These are phyloP conservation scores for Tyrophagus putrescentiae DNA, from an alignment of 1,140 invertebrate genomes.

Conservation along the genomic window DNA sequence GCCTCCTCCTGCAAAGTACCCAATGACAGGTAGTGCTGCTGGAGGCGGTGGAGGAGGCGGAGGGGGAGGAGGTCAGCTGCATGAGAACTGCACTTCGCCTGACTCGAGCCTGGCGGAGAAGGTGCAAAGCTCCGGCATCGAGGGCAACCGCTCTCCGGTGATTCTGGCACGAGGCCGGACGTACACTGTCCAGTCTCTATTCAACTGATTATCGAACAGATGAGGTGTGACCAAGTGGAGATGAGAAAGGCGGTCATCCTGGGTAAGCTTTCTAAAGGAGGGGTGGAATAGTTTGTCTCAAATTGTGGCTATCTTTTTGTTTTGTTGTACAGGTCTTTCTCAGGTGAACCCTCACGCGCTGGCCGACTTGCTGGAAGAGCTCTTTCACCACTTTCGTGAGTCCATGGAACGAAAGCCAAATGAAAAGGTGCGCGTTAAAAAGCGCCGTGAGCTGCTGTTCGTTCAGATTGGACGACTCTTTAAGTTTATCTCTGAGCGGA, in stretches of 20 bases:
- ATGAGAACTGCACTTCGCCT: slow-evolving; percentile 63
- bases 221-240: slow-evolving; percentile 74
- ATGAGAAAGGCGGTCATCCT: slow-evolving; percentile 81
- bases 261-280: slow-evolving; percentile 31
- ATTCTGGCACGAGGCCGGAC: slow-evolving; percentile 33
- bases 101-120: slow-evolving; percentile 50
- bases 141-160: slow-evolving; percentile 32
- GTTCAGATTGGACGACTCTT: slow-evolving; percentile 76
- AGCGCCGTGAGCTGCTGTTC: slow-evolving; percentile 77
- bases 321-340: slow-evolving; percentile 51
- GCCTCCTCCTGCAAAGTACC: not conserved
- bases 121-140: not conserved
- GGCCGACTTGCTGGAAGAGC: slow-evolving; percentile 90
- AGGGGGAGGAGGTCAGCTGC: too few species aligned
- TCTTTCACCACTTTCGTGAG: slow-evolving; percentile 75
- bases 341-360: slow-evolving; percentile 49
- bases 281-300: not conserved
- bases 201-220: slow-evolving; percentile 75
- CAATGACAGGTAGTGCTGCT: too few species aligned
- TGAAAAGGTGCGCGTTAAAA: slow-evolving; percentile 77
- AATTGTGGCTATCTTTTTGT: not conserved
- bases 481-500: slow-evolving; percentile 77
- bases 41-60: too few species aligned
- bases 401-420: slow-evolving; percentile 84
- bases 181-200: slow-evolving; percentile 60